Conservation (phyloP, 2,113 vertebrate species). For the Prochilodus magdalenae region DNA sequence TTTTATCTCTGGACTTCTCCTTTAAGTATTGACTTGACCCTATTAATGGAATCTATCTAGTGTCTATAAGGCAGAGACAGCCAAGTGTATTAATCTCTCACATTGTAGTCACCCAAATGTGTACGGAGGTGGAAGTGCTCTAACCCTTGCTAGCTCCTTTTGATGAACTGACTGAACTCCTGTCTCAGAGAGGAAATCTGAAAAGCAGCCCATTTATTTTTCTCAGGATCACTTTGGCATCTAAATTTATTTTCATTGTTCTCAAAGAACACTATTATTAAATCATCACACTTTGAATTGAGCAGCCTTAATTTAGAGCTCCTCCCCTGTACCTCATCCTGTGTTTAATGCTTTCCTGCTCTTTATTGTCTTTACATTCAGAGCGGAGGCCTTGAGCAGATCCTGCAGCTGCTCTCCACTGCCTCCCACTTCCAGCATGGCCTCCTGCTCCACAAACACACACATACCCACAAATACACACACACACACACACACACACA, state of each 20-base stretch:
- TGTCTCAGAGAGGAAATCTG: neutral
- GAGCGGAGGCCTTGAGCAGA: constrained; percentile 19
- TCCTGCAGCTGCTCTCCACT: constrained; percentile 15
- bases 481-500: neutral
- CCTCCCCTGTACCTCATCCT: constrained; percentile 25
- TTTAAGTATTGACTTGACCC: no score
- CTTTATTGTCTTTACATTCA: constrained; percentile 34
- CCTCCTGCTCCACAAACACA: neutral
- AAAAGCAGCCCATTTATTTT: neutral
- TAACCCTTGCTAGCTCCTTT: neutral
- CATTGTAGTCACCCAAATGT: neutral
- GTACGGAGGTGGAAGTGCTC: neutral
- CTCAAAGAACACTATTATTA: constrained; percentile 34
- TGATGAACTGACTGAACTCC: neutral
- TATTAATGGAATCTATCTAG: no score
- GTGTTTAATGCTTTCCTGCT: constrained; percentile 27
- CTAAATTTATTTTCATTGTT: constrained; percentile 15
- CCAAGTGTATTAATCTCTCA: constrained; percentile 8
- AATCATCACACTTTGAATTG: constrained; percentile 22
- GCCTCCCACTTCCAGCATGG: neutral
- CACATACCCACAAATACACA: constrained; percentile 19
- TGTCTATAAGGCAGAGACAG: neutral
- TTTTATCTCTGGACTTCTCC: no score
- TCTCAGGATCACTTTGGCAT: neutral
- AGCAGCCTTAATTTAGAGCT: constrained; percentile 36